Percentiles rank a stretch among this genome's conserved stretches.
Evolutionary conservation across 2,797 vertebrate genomes (phyloP).

Genomic region (Silurus lanzhouensis): DNA sequence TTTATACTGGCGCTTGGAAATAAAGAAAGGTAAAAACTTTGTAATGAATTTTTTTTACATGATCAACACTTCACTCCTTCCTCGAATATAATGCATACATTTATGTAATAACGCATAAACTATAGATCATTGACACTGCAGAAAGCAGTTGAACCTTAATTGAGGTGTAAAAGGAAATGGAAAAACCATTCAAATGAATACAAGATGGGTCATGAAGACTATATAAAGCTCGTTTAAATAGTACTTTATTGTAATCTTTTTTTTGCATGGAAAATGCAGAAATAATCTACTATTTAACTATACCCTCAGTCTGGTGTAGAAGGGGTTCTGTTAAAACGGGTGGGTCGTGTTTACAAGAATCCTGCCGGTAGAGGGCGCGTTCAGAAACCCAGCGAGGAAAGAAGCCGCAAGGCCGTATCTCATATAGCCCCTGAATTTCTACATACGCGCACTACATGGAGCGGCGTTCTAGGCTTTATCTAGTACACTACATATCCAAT

Average conservation of each 20-base stretch:
- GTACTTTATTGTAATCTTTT: background rate
- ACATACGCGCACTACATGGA: background rate
- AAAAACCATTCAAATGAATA: background rate
- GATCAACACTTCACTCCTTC: background rate
- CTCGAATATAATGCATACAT: background rate
- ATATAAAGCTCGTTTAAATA: background rate
- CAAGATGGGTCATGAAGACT: background rate
- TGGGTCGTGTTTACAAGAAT: background rate
- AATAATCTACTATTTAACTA: background rate
- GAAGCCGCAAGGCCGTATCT: constrained; percentile 3
- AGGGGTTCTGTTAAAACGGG: background rate
- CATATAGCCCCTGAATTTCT: background rate
- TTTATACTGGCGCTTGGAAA: background rate
- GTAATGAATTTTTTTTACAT: background rate
- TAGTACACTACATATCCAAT: background rate
- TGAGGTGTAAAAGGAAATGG: background rate
- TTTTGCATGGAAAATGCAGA: too few species aligned
- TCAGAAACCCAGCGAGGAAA: background rate
- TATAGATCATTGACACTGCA: background rate
- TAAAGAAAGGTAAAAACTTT: background rate
- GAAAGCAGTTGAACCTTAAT: background rate
- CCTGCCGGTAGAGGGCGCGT: constrained; percentile 31
- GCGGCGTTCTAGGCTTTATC: background rate
- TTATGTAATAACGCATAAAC: background rate
- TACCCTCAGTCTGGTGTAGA: background rate